A percentile compares a stretch with the other conserved stretches of the same genome.
Conservation (phyloP, 2,797 vertebrate genomes). For the Chromis chromis region DNA sequence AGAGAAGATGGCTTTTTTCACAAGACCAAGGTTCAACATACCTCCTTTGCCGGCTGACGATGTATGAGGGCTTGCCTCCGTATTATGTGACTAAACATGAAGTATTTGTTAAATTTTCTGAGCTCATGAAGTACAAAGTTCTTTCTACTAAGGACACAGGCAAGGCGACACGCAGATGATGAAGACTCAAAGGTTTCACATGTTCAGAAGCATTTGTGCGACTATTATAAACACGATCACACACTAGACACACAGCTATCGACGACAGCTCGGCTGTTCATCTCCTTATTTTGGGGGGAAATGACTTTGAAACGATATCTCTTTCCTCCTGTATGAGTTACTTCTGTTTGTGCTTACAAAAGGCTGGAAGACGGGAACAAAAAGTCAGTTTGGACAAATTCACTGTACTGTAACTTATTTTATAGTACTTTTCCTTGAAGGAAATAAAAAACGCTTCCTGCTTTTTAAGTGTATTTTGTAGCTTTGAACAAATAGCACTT, state of each 20-base stretch:
- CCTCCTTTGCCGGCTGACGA: conserved; percentile 97
- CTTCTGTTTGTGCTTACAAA: conserved; percentile 91
- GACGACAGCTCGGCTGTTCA: conserved; percentile 88
- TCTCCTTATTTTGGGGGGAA: conserved; percentile 88
- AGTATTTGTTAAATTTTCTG: conserved; percentile 90
- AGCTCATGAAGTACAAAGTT: conserved; percentile 93
- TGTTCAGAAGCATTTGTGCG: conserved; percentile 65
- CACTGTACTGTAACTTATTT: conserved; percentile 99
- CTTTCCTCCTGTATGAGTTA: conserved; percentile 87
- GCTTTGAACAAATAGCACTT: conserved; percentile 96
- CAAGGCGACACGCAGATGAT: conserved; percentile 87
- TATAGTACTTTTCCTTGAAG: conserved; percentile 99
- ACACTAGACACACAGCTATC: conserved; percentile 72
- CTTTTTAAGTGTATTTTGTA: conserved; percentile 96
- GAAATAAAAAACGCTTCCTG: conserved; percentile 89
- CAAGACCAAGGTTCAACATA: conserved; percentile 97
- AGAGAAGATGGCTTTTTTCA: conserved; percentile 99
- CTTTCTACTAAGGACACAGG: conserved; percentile 81
- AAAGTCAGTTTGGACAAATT: conserved; percentile 95
- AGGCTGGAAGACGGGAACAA: conserved; percentile 98
- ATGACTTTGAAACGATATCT: conserved; percentile 87
- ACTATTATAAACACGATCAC: conserved; percentile 77
- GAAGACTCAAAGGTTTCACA: conserved; percentile 81
- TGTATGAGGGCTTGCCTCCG: conserved; percentile 88
- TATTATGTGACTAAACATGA: conserved; percentile 87